A percentile compares a stretch with the other conserved stretches of the same genome.
Evolutionary conservation across 2,113 vertebrate genomes (phyloP).

Genomic region (Edolisoma coerulescens): DNA sequence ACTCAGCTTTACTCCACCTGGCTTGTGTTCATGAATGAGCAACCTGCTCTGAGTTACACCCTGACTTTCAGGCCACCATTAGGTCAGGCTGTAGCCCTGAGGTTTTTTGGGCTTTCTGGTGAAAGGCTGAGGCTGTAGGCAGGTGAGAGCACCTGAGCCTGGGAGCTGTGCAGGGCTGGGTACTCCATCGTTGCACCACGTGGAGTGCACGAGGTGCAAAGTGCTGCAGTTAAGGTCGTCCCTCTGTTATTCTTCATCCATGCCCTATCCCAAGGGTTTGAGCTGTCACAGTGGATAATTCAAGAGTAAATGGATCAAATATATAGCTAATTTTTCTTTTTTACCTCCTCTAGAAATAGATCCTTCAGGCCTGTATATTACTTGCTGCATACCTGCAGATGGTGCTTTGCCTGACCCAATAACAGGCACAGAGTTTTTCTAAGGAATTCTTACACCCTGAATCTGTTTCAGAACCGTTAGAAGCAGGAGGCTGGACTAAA

Average conservation of each 20-base stretch:
- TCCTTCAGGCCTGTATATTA: background rate
- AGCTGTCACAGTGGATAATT: background rate
- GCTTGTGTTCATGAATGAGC: background rate
- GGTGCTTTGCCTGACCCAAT: background rate
- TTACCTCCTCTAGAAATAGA: background rate
- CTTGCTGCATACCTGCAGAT: background rate
- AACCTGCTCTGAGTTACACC: background rate
- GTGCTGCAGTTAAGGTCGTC: background rate
- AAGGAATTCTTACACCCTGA: background rate
- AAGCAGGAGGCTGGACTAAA: background rate
- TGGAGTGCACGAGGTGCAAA: fast-evolving
- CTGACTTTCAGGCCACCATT: background rate
- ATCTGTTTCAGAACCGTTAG: background rate
- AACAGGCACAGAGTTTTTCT: background rate
- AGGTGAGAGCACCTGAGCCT: background rate
- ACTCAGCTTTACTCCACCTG: background rate
- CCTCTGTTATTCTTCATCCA: background rate
- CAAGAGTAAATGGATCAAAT: background rate
- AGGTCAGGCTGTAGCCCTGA: background rate
- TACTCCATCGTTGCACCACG: fast-evolving
- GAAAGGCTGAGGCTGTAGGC: background rate
- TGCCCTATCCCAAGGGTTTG: background rate
- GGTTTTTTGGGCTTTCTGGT: background rate
- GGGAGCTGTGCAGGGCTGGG: background rate
- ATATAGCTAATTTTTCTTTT: background rate